These are phyloP conservation scores for Macroglossus sobrinus DNA, from an alignment of 2,113 vertebrate genomes.

Conservation along the genomic window DNA sequence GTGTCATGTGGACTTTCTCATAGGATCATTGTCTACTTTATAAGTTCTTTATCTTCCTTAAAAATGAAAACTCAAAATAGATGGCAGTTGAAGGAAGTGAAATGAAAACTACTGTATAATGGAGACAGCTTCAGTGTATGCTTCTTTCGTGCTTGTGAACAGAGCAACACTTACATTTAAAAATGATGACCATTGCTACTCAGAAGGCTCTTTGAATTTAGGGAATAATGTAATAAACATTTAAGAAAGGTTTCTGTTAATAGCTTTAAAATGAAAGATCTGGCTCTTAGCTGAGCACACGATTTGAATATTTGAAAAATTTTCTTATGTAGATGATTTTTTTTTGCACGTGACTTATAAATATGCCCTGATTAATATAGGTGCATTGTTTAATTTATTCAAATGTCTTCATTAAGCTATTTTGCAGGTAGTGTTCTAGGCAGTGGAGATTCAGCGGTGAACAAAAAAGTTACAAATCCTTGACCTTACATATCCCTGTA, in stretches of 20 bases:
- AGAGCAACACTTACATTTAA: not conserved
- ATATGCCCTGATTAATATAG: not conserved
- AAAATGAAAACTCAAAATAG: not conserved
- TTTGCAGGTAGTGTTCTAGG: not conserved
- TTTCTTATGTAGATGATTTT: not conserved
- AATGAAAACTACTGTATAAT: not conserved
- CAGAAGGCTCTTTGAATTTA: not conserved
- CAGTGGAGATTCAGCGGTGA: not conserved
- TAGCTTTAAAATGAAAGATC: not conserved
- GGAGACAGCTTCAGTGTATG: not conserved
- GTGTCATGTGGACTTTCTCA: not conserved
- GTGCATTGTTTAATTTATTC: not conserved
- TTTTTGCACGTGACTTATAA: not conserved
- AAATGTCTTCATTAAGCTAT: not conserved
- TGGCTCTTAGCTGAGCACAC: not conserved
- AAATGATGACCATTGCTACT: not conserved
- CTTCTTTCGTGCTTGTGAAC: not conserved
- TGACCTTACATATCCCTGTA: not conserved
- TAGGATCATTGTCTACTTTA: not conserved
- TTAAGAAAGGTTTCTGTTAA: not conserved
- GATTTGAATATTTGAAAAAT: not conserved
- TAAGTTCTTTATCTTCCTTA: conserved; percentile 10
- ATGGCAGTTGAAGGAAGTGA: not conserved
- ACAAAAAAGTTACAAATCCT: not conserved
- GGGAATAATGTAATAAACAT: not conserved